These are phyloP conservation scores for Thysanoteuthis rhombus DNA, from an alignment of 2,888 invertebrate genomes.

Conservation along the genomic window DNA sequence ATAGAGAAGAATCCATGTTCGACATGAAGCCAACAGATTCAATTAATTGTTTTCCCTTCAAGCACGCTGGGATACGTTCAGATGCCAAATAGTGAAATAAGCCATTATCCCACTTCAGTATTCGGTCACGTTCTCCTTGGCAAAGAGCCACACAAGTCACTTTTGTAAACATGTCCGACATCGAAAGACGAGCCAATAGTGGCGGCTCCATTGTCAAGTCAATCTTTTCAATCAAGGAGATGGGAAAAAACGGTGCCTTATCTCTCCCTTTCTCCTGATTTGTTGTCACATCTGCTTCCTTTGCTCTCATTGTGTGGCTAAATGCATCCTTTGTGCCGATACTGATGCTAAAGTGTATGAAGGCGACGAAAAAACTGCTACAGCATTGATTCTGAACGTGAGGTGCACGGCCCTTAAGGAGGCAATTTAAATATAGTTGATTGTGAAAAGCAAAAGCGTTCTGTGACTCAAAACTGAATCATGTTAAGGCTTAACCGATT, in stretches of 20 bases:
- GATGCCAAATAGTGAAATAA: background rate
- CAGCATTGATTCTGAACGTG: too few species aligned
- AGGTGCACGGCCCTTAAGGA: too few species aligned
- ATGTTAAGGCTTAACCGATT: too few species aligned
- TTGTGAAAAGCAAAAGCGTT: too few species aligned
- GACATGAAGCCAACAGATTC: background rate
- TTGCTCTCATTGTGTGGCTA: background rate
- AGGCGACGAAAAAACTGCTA: background rate
- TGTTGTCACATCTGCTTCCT: background rate
- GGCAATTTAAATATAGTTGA: too few species aligned
- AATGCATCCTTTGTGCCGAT: background rate
- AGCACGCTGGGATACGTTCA: background rate
- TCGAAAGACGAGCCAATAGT: background rate
- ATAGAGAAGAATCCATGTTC: background rate
- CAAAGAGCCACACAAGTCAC: background rate
- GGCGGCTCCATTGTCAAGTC: too few species aligned
- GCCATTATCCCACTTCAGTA: background rate
- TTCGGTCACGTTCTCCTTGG: background rate
- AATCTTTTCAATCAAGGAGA: background rate
- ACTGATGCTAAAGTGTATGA: background rate
- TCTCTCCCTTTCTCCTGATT: background rate
- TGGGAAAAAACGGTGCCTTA: background rate
- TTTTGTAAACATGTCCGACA: constrained; percentile 12
- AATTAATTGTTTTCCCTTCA: background rate
- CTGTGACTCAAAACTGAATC: too few species aligned